Evolutionary conservation across 1,140 invertebrate genomes (phyloP), one percentile per base, ranked within the genome.

Genomic region (Aphis gossypii): DNA sequence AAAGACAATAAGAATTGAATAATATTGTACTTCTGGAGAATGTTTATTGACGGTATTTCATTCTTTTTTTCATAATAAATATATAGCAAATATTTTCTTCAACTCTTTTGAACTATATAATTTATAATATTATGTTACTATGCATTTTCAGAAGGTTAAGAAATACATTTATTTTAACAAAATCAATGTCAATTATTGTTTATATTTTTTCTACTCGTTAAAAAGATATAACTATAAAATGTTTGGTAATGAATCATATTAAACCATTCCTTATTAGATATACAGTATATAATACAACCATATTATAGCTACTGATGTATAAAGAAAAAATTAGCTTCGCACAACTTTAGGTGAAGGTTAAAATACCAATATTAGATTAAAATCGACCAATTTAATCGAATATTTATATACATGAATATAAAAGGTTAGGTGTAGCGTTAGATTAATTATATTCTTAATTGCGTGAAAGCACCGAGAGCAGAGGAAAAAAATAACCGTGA

Each of bases 281-380:
- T 51, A 4, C 48, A 48, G 18, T 18, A 51, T 51, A 51, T 7
- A 7, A 54, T 6, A 54, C 1, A 6, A 76, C n/a, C 18, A 6
- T 0, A 2, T 11, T 18, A n/a, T 76, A 76, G 3, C 30, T 76
- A 76, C 60, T n/a, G 30, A 76, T 14, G 35, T 41, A 83, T 38
- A 41, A 35, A 35, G n/a, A 48, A 60, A 90, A 41, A 90, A 41
- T 41, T 25, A 25, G 51, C 23, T 44, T 60, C 38, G 60, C 4
- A 60, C 35, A 30, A 41, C 18, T 90, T 90, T 41, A 60, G 51
- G 54, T 90, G 51, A 90, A 90, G 54, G 88, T 90, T 90, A 90
- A 90, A 30, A 38, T 56, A 14, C 87, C 18, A 54, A 54, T 38
- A 89, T 54, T 48, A 38, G 87, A 89, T 51, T 54, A 51, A 89